Percentiles rank a stretch among this genome's conserved stretches.
phyloP scores from a whole-genome alignment of 2,113 vertebrate species.

The Bubalus kerabau region DNA sequence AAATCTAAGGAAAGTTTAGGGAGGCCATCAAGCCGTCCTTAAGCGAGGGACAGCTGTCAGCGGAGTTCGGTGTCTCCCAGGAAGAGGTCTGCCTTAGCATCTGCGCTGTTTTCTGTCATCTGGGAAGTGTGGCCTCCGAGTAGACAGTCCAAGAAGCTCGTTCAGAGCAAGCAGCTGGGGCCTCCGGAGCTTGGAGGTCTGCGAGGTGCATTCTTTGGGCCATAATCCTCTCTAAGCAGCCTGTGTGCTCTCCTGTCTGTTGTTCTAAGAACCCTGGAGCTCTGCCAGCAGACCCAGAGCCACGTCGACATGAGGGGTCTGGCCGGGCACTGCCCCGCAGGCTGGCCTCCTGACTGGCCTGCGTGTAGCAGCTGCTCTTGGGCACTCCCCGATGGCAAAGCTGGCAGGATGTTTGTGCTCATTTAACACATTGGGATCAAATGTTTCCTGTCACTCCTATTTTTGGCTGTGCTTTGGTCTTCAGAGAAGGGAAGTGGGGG shows the following conservation, averaged over 20 bases:
- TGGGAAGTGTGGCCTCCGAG: background rate
- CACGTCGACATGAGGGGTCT: background rate
- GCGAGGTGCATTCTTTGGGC: background rate
- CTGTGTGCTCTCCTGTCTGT: background rate
- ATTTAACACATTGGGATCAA: conserved; percentile 57
- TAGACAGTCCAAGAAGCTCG: no score
- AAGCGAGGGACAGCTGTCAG: background rate
- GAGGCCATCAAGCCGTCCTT: background rate
- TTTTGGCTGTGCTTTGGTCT: conserved; percentile 63
- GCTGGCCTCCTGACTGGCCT: background rate
- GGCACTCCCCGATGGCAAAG: conserved; percentile 16
- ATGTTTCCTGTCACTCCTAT: conserved; percentile 71
- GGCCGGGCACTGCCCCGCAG: background rate
- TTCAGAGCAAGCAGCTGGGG: background rate
- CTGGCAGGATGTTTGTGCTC: conserved; percentile 59
- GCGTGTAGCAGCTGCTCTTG: background rate
- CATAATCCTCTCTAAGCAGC: background rate
- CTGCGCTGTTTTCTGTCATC: background rate
- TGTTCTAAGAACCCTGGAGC: background rate
- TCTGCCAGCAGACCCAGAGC: background rate
- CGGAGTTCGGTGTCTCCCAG: background rate
- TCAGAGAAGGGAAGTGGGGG: conserved; percentile 54
- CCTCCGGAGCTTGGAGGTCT: background rate
- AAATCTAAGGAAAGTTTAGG: background rate
- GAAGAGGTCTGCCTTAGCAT: background rate